phyloP scores from a whole-genome alignment of 2,113 vertebrate species.

The Aegithalos caudatus region DNA sequence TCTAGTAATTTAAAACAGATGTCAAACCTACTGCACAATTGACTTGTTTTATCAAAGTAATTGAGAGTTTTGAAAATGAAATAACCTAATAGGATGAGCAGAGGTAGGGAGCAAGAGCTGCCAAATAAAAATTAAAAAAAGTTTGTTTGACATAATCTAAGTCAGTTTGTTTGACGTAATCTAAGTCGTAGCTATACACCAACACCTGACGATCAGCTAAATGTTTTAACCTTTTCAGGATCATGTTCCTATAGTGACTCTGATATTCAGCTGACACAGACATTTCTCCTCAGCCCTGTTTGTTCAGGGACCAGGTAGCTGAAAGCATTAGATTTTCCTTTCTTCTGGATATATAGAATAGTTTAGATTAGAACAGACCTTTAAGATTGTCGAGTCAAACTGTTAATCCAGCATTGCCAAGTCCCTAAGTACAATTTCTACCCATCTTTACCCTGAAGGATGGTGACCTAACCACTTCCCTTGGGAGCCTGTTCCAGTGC shows the following conservation, averaged over 20 bases:
- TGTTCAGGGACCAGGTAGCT: neutral
- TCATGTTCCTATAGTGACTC: neutral
- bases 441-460: neutral
- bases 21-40: neutral
- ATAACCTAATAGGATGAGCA: neutral
- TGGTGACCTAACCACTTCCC: neutral
- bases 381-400: neutral
- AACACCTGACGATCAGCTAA: neutral
- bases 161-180: neutral
- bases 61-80: neutral
- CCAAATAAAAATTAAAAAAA: neutral
- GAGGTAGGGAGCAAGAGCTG: neutral
- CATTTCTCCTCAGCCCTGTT: neutral
- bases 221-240: neutral
- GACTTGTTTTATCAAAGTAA: neutral
- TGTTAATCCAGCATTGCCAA: neutral
- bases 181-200: neutral
- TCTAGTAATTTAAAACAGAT: neutral
- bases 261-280: neutral
- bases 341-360: neutral
- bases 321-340: neutral
- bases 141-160: neutral
- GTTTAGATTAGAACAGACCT: neutral
- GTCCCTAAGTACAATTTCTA: rapidly evolving
- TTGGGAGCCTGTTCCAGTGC: neutral